phyloP scores from a whole-genome alignment of 2,888 invertebrate genomes.

The Trichopoda pennipes region DNA sequence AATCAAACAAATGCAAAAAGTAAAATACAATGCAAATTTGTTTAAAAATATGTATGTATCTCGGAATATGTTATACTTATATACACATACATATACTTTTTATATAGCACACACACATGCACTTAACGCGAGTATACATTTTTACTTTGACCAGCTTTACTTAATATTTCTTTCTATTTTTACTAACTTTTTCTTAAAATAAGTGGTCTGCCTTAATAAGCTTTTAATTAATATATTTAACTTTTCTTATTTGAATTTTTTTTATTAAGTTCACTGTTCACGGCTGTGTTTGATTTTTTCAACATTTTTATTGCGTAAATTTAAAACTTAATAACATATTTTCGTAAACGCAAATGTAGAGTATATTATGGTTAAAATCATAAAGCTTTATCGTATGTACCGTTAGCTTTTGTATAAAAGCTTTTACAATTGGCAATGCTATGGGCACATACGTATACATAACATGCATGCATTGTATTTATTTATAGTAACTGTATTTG shows the following conservation, averaged over 20 bases:
- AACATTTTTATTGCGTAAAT: slow-evolving; percentile 54
- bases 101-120: slow-evolving; percentile 9
- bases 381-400: slow-evolving; percentile 50
- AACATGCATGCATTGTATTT: too few species aligned
- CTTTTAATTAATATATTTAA: slow-evolving; percentile 62
- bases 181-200: slow-evolving; percentile 40
- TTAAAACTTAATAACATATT: slow-evolving; percentile 49
- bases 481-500: too few species aligned
- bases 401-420: slow-evolving; percentile 38
- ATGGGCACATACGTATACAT: background rate
- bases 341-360: slow-evolving; percentile 30
- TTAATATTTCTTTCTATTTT: background rate
- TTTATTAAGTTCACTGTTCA: slow-evolving; percentile 1
- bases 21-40: background rate
- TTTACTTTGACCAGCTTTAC: background rate
- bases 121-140: background rate
- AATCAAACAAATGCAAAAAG: background rate
- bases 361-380: slow-evolving; percentile 38
- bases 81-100: background rate
- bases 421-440: slow-evolving; percentile 26
- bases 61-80: too few species aligned
- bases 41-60: slow-evolving; percentile 39
- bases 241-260: slow-evolving; percentile 72
- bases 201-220: background rate
- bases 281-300: slow-evolving; percentile 35